Evolutionary conservation across 2,888 invertebrate species (phyloP).

Genomic region (Hydraecia micacea): DNA sequence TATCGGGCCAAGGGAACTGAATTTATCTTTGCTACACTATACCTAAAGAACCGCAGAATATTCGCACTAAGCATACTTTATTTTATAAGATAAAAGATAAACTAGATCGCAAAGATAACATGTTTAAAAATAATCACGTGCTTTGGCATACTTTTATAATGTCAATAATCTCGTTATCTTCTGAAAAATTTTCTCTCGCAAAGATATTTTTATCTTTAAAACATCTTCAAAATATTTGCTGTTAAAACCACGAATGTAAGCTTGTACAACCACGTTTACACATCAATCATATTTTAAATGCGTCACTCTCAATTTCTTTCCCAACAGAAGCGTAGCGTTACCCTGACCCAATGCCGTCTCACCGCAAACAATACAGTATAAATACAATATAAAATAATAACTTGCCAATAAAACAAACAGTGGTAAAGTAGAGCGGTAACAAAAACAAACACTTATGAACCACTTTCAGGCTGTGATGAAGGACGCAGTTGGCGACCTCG

Average conservation of each 20-base stretch:
- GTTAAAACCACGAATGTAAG: neutral
- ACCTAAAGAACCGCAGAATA: slow-evolving; percentile 1
- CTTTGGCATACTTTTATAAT: slow-evolving; percentile 39
- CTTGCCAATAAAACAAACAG: slow-evolving; percentile 45
- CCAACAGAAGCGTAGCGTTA: neutral
- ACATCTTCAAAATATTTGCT: neutral
- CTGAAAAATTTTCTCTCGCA: neutral
- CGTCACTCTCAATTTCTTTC: slow-evolving; percentile 3
- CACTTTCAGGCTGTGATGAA: slow-evolving; percentile 45
- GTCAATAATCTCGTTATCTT: slow-evolving; percentile 3
- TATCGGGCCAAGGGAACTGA: slow-evolving; percentile 35
- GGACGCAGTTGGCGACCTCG: slow-evolving; percentile 52
- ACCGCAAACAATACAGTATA: slow-evolving; percentile 1
- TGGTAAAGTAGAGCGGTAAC: slow-evolving; percentile 39
- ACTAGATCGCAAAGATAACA: slow-evolving; percentile 49
- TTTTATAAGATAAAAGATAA: slow-evolving; percentile 21
- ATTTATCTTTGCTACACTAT: too few relatives aligned
- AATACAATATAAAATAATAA: slow-evolving; percentile 15
- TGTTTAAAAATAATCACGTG: slow-evolving; percentile 22
- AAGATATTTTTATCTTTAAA: neutral
- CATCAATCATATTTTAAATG: neutral
- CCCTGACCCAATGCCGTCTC: slow-evolving; percentile 29
- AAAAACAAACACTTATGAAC: slow-evolving; percentile 47
- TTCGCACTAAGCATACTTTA: slow-evolving; percentile 17
- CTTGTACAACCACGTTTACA: neutral